phyloP scores from a whole-genome alignment of 2,797 vertebrate species.

The Silurus aristotelis region DNA sequence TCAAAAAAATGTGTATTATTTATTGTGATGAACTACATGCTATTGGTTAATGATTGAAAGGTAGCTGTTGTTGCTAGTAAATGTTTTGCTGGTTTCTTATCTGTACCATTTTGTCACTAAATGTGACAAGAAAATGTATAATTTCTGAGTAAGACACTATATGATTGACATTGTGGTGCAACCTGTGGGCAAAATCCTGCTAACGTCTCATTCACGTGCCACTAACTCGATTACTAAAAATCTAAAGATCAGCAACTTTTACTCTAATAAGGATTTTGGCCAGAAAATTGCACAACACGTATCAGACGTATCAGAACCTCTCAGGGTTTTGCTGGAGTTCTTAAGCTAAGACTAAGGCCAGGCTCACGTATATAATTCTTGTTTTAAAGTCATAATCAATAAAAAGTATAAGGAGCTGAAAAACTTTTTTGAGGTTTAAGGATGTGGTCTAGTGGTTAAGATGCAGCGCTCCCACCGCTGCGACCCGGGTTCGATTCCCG shows the following conservation, averaged over 20 bases:
- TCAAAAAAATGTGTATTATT: background rate
- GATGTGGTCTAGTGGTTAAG: too few species aligned
- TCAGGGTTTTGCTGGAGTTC: background rate
- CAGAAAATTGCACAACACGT: background rate
- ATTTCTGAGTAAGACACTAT: too few species aligned
- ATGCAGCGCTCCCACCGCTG: too few species aligned
- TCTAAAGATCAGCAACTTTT: background rate
- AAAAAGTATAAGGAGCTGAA: background rate
- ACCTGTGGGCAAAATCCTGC: background rate
- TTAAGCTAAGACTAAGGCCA: background rate
- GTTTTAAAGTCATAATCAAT: background rate
- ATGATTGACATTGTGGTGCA: background rate
- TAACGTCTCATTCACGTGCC: background rate
- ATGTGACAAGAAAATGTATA: too few species aligned
- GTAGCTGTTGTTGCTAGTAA: background rate
- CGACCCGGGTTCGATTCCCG: too few species aligned
- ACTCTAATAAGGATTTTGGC: background rate
- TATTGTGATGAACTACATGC: background rate
- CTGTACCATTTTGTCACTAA: background rate
- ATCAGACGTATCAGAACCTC: too few species aligned
- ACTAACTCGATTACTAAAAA: background rate
- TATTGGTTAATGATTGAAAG: background rate
- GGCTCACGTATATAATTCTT: background rate
- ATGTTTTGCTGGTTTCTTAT: background rate
- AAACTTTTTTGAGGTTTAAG: background rate